phyloP scores from a whole-genome alignment of 2,797 vertebrate genomes.

The Bovichtus variegatus region DNA sequence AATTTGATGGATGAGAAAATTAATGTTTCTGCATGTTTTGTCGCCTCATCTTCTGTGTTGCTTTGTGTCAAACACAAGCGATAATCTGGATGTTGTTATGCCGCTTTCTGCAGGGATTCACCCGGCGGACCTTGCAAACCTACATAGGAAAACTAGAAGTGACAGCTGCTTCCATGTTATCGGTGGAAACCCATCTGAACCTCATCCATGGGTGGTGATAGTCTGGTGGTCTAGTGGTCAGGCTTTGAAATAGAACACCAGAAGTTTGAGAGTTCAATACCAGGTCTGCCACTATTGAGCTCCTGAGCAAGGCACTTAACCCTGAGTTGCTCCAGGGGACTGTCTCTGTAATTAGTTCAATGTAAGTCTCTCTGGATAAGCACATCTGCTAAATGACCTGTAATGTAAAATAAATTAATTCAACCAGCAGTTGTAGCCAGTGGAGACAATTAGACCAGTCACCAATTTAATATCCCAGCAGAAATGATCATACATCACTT shows the following conservation, averaged over 20 bases:
- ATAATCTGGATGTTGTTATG: not conserved
- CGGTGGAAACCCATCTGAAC: slow-evolving; percentile 33
- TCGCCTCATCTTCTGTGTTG: not conserved
- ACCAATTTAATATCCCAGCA: slow-evolving; percentile 25
- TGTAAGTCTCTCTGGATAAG: too few relatives aligned
- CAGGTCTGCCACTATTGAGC: too few relatives aligned
- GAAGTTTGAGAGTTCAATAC: too few relatives aligned
- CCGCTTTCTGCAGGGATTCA: not conserved
- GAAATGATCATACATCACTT: slow-evolving; percentile 32
- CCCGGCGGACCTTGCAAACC: not conserved
- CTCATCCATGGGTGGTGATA: too few relatives aligned
- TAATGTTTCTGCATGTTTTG: not conserved
- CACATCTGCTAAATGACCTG: too few relatives aligned
- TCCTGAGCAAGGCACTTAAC: too few relatives aligned
- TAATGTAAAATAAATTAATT: too few relatives aligned
- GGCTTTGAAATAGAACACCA: too few relatives aligned
- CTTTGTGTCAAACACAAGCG: not conserved
- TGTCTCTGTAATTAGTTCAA: too few relatives aligned
- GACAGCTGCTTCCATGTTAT: slow-evolving; percentile 44
- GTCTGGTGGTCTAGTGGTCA: too few relatives aligned
- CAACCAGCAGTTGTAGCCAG: slow-evolving; percentile 8
- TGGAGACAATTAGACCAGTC: slow-evolving; percentile 45
- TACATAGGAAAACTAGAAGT: slow-evolving; percentile 2
- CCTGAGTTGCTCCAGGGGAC: too few relatives aligned
- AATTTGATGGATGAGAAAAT: not conserved